Base-by-base conservation (phyloP, 1,140 invertebrate genomes). In the Drosophila tristis region DNA sequence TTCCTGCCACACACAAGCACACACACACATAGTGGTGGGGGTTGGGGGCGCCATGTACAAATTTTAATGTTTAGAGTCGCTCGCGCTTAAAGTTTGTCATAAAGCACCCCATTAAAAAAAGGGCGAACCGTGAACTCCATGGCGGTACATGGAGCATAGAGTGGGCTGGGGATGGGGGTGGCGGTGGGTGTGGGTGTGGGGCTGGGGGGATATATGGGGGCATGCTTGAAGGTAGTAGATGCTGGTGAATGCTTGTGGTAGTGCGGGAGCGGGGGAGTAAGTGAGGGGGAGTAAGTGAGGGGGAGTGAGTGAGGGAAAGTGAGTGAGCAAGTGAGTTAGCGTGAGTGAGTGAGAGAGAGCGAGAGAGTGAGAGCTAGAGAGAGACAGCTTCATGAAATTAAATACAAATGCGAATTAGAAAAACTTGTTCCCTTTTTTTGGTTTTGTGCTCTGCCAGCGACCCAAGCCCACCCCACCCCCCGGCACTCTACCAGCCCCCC, bases 81-180 rank as follows among this genome's bases (percentile, higher is more conserved):
- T 59, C 79, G 71, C 76, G 82, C 66, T 82, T 81, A 87, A 87
- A 87, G 78, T 90, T 90, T 90, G 86, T 90, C 86, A 90, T 90
- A 90, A 90, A 90, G 86, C 86, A 90, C 86, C 86, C 86, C 86
- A 90, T 90, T 90, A 90, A 90, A 86, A 84, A 84, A 78, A 78
- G 55, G 47, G 48, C 53, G 77, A 70, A 61, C 65, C 65, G 60
- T 50, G 45, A 48, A 56, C 51, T 62, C 55, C 65, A 58, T 48
- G 62, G 64, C 51, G 25, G 61, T 25, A 25, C 23, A 25, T 25
- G 23, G 23, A 64, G 45, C 44, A 23, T 5, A 29, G 50, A n/a
- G 43, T 20, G 20, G 20, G 20, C 1, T 20, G 20, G 2, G 25
- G 9, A 16, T 16, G 16, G 16, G 16, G 16, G 16, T 16, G 16